A percentile compares a stretch with the other conserved stretches of the same genome.
phyloP scores from a whole-genome alignment of 2,113 vertebrate species.

The Numenius arquata region DNA sequence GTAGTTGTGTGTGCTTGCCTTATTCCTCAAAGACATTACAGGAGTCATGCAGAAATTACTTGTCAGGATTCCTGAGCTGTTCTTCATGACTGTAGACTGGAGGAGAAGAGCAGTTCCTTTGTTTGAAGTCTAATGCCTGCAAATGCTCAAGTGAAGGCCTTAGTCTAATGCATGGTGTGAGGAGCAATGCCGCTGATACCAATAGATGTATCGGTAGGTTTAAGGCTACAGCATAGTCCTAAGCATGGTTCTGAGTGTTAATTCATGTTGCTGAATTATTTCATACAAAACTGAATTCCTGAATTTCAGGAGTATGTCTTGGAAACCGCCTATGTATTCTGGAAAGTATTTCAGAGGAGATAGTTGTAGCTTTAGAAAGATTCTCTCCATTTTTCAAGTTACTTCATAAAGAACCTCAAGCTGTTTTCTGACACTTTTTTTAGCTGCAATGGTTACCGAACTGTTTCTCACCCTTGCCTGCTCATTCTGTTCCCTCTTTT shows the following conservation, averaged over 20 bases:
- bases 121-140: neutral
- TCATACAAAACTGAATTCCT: neutral
- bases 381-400: neutral
- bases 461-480: conserved; percentile 4
- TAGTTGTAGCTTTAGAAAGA: neutral
- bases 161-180: neutral
- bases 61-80: neutral
- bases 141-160: neutral
- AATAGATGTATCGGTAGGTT: accelerated
- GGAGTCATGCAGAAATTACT: neutral
- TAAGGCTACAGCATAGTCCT: neutral
- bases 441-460: neutral
- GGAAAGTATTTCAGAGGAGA: neutral
- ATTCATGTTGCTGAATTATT: neutral
- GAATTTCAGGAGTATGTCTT: neutral
- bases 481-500: neutral
- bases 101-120: neutral
- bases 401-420: neutral
- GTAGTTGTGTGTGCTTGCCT: neutral
- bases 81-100: neutral
- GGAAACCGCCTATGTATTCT: neutral
- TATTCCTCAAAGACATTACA: neutral
- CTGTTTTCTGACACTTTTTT: neutral
- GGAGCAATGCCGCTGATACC: neutral
- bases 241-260: neutral